A percentile compares a stretch with the other conserved stretches of the same genome.
These are phyloP conservation scores for Taphrorychus bicolor DNA, from an alignment of 2,888 invertebrate genomes.

Conservation along the genomic window DNA sequence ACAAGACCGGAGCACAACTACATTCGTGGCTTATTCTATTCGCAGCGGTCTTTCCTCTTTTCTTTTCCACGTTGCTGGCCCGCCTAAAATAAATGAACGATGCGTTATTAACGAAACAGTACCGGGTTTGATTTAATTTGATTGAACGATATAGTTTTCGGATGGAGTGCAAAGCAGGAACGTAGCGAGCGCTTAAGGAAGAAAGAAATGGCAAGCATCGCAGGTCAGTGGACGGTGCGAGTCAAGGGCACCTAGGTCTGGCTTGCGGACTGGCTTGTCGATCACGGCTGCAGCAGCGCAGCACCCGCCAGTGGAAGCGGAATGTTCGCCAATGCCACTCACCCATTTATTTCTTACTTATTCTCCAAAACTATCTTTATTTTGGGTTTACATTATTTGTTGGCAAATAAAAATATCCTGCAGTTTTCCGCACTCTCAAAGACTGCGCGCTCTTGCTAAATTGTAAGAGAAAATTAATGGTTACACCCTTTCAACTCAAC, in stretches of 20 bases:
- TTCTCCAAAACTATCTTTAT: constrained; percentile 17
- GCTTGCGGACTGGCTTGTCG: constrained; percentile 50
- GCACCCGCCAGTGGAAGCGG: constrained; percentile 18
- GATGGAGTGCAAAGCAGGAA: constrained; percentile 39
- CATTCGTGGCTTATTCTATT: constrained; percentile 33
- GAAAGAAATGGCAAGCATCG: constrained; percentile 42
- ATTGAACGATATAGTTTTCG: constrained; percentile 38
- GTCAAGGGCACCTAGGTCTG: constrained; percentile 58
- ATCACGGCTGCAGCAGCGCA: constrained; percentile 49
- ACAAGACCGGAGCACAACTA: constrained; percentile 25
- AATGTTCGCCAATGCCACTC: constrained; percentile 25
- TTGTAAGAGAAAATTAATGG: neutral
- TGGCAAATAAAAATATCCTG: too few relatives aligned
- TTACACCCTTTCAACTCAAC: constrained; percentile 1
- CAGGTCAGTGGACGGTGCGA: constrained; percentile 59
- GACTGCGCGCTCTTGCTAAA: too few relatives aligned
- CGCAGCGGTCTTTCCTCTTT: constrained; percentile 34
- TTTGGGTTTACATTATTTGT: too few relatives aligned
- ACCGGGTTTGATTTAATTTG: constrained; percentile 40
- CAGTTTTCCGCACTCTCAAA: too few relatives aligned
- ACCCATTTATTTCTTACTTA: constrained; percentile 18
- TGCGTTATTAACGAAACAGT: constrained; percentile 35
- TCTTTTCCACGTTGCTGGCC: constrained; percentile 29
- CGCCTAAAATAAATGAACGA: constrained; percentile 35
- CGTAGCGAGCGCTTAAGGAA: constrained; percentile 36